phyloP scores from a whole-genome alignment of 2,888 invertebrate genomes.

The Heliconius aoede region DNA sequence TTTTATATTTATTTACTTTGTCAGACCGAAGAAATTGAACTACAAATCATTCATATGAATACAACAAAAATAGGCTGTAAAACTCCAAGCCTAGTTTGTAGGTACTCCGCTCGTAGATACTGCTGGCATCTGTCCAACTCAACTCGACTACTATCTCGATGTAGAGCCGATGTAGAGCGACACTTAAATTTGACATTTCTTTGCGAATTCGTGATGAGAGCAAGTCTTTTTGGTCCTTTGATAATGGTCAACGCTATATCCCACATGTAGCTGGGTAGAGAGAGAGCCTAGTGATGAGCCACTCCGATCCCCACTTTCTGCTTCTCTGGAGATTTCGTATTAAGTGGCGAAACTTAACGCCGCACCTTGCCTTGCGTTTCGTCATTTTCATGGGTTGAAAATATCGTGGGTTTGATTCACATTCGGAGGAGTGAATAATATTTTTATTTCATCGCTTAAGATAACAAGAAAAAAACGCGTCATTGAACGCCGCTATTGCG shows the following conservation, averaged over 20 bases:
- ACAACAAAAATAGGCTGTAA: slow-evolving; percentile 63
- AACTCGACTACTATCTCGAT: slow-evolving; percentile 42
- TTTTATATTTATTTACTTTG: slow-evolving; percentile 7
- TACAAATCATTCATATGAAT: slow-evolving; percentile 37
- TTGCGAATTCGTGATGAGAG: slow-evolving; percentile 40
- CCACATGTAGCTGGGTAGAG: too few species aligned
- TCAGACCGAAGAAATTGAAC: slow-evolving; percentile 23
- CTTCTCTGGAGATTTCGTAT: too few species aligned
- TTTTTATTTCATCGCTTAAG: too few species aligned
- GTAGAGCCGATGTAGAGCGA: slow-evolving; percentile 59
- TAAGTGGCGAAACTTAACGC: too few species aligned
- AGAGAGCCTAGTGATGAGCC: too few species aligned
- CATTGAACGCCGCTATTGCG: too few species aligned
- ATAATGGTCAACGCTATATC: slow-evolving; percentile 5
- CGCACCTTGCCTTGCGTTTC: too few species aligned
- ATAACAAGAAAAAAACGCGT: too few species aligned
- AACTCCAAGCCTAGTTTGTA: slow-evolving; percentile 72
- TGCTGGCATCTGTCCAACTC: slow-evolving; percentile 44
- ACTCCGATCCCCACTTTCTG: too few species aligned
- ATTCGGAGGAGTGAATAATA: too few species aligned
- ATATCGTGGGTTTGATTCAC: too few species aligned
- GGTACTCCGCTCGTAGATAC: slow-evolving; percentile 59
- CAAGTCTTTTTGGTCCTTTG: slow-evolving; percentile 34
- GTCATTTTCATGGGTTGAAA: too few species aligned
- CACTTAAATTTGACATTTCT: slow-evolving; percentile 71